phyloP scores from a whole-genome alignment of 1,140 invertebrate species.

The Drosophila serrata region DNA sequence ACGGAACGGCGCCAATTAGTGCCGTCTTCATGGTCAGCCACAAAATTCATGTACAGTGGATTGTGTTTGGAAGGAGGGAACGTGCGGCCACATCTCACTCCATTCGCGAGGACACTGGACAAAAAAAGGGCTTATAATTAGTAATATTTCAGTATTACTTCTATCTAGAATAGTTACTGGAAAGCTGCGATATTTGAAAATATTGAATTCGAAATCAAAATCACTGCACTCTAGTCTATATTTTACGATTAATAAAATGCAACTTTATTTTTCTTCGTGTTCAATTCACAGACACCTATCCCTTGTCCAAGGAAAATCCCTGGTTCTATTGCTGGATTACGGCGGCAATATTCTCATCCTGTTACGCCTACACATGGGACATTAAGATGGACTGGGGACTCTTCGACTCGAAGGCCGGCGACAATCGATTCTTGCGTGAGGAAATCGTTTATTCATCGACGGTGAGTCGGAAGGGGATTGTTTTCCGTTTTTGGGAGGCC shows the following conservation, averaged over 20 bases:
- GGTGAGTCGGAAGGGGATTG: slow-evolving; percentile 82
- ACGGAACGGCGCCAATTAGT: slow-evolving; percentile 65
- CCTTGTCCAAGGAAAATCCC: slow-evolving; percentile 89
- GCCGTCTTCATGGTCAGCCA: slow-evolving; percentile 33
- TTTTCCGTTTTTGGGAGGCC: neutral
- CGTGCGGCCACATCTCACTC: neutral
- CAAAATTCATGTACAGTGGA: slow-evolving; percentile 60
- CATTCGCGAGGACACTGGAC: neutral
- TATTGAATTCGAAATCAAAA: no score
- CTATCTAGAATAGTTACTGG: no score
- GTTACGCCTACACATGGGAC: slow-evolving; percentile 97
- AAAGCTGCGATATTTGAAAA: no score
- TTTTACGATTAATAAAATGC: no score
- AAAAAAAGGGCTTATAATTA: neutral
- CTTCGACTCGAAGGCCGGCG: slow-evolving; percentile 92
- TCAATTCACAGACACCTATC: slow-evolving; percentile 86
- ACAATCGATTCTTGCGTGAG: slow-evolving; percentile 92
- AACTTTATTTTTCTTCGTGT: neutral
- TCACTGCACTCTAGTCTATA: no score
- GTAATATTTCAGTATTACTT: no score
- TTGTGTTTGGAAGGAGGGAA: slow-evolving; percentile 47
- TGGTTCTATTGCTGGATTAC: slow-evolving; percentile 94
- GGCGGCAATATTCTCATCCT: slow-evolving; percentile 92
- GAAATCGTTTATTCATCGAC: slow-evolving; percentile 92
- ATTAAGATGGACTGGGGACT: slow-evolving; percentile 99